Evolutionary conservation across 2,113 vertebrate genomes (phyloP).

Genomic region (Sinocyclocheilus maitianheensis): DNA sequence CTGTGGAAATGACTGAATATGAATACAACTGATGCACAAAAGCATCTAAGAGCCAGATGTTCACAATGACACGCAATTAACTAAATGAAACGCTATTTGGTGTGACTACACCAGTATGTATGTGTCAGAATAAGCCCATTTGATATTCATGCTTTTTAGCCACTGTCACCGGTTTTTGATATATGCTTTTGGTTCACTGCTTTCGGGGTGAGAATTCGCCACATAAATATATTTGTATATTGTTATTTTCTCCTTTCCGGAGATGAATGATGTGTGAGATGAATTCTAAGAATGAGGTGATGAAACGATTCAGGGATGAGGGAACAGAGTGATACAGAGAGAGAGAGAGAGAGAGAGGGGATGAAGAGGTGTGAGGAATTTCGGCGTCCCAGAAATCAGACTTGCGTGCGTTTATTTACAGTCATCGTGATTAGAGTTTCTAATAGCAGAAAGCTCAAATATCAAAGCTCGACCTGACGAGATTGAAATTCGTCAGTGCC

Average conservation of each 20-base stretch:
- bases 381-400: not conserved
- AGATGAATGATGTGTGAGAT: conserved; percentile 40
- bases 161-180: conserved; percentile 6
- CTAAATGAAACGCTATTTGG: not conserved
- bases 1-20: not conserved
- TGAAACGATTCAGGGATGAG: conserved; percentile 43
- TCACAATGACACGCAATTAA: conserved; percentile 32
- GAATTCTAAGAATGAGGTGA: conserved; percentile 43
- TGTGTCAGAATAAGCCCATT: conserved; percentile 1
- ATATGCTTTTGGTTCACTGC: conserved; percentile 41
- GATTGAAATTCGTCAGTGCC: conserved; percentile 1
- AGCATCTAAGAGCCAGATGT: conserved; percentile 23
- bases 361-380: not conserved
- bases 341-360: conserved; percentile 13
- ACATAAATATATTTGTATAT: conserved; percentile 47
- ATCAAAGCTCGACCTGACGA: not conserved
- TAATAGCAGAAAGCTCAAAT: conserved; percentile 6
- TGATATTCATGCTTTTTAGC: conserved; percentile 43
- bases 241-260: conserved; percentile 43
- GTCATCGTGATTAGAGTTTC: conserved; percentile 11
- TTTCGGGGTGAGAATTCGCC: conserved; percentile 19
- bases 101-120: not conserved
- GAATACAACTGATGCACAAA: not conserved
- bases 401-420: not conserved
- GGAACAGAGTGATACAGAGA: conserved; percentile 30